A percentile compares a stretch with the other conserved stretches of the same genome.
Conservation (phyloP, 1,140 invertebrate genomes). For the Anastrepha obliqua region DNA sequence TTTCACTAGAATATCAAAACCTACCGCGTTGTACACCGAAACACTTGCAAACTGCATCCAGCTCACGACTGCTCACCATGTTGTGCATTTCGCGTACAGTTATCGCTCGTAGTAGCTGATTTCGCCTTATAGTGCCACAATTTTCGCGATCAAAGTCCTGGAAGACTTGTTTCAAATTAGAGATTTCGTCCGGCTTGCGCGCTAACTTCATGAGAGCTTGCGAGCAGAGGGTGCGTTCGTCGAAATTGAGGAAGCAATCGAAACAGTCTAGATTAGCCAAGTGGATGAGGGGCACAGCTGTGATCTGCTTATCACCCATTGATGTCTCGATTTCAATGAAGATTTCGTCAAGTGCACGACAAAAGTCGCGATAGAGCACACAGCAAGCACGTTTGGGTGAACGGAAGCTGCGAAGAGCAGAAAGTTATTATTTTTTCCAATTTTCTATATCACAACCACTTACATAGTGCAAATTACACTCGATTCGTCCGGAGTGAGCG, state of each 20-base stretch:
- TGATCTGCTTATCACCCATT: constrained; percentile 74
- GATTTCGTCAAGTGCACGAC: constrained; percentile 79
- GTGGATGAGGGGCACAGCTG: constrained; percentile 79
- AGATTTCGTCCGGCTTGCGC: constrained; percentile 78
- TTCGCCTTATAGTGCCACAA: constrained; percentile 79
- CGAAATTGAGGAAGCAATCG: constrained; percentile 82
- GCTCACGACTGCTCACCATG: constrained; percentile 78
- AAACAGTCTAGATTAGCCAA: constrained; percentile 78
- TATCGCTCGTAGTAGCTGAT: constrained; percentile 78
- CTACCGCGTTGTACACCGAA: constrained; percentile 78
- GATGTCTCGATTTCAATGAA: constrained; percentile 81
- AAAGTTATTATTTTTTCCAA: background rate
- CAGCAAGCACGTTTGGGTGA: constrained; percentile 76
- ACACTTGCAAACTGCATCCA: constrained; percentile 81
- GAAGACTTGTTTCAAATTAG: constrained; percentile 75
- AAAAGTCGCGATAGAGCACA: constrained; percentile 81
- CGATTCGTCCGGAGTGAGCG: constrained; percentile 74
- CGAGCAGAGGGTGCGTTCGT: constrained; percentile 78
- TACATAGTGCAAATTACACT: constrained; percentile 64
- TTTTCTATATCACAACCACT: constrained; percentile 26
- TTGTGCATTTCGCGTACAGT: constrained; percentile 78
- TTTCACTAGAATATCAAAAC: background rate
- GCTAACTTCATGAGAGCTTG: constrained; percentile 80
- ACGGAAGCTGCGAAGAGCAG: constrained; percentile 76
- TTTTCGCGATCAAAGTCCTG: constrained; percentile 81